phyloP scores from a whole-genome alignment of 2,113 vertebrate genomes.

The Laterallus jamaicensis region DNA sequence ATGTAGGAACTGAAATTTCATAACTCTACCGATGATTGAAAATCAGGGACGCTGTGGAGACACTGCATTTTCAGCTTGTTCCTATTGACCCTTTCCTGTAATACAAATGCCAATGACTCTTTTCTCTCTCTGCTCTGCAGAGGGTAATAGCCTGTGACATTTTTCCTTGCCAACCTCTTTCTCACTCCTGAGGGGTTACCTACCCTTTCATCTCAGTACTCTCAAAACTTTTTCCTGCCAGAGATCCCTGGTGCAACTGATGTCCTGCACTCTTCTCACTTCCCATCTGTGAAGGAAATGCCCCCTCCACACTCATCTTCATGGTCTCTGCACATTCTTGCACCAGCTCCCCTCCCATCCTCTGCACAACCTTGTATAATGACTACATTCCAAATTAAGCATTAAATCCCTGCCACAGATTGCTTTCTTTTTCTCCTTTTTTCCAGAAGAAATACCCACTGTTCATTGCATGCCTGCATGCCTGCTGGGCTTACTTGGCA shows the following conservation, averaged over 20 bases:
- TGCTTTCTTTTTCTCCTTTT: background rate
- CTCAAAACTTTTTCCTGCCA: background rate
- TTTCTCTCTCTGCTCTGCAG: background rate
- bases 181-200: background rate
- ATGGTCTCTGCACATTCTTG: background rate
- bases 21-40: background rate
- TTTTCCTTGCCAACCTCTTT: background rate
- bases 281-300: background rate
- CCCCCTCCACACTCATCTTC: background rate
- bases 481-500: background rate
- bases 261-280: background rate
- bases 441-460: background rate
- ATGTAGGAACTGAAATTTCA: background rate
- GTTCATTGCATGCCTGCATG: background rate
- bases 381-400: accelerated
- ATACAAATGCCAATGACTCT: background rate
- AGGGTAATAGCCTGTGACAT: background rate
- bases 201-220: background rate
- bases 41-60: background rate
- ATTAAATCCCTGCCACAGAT: background rate
- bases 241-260: background rate
- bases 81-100: background rate
- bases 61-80: background rate
- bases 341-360: background rate
- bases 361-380: background rate